Percentiles rank a stretch among this genome's conserved stretches.
Conservation (phyloP, 2,888 invertebrate species). For the Stenodema calcarata region DNA sequence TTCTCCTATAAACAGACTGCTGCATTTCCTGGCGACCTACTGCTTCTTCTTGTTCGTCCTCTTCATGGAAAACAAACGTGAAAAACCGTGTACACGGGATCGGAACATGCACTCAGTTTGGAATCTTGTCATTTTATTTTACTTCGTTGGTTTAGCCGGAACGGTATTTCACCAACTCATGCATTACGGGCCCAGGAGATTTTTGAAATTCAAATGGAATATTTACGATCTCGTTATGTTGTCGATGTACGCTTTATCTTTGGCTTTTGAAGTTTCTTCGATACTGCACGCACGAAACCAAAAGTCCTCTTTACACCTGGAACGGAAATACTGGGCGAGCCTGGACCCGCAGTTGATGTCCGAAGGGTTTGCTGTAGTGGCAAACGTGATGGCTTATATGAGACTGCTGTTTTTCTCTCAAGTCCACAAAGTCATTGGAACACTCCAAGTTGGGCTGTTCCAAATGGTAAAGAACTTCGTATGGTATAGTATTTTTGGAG, state of each 20-base stretch:
- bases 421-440: conserved; percentile 70
- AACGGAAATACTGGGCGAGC: conserved; percentile 72
- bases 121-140: not conserved
- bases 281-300: not conserved
- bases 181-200: not conserved
- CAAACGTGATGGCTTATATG: conserved; percentile 72
- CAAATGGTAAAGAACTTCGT: not conserved
- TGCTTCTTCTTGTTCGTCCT: conserved; percentile 69
- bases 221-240: not conserved
- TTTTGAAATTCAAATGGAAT: not conserved
- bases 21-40: conserved; percentile 72
- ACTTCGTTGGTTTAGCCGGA: not conserved
- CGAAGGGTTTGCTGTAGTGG: conserved; percentile 72
- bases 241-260: not conserved
- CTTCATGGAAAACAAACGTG: conserved; percentile 62
- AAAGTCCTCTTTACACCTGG: conserved; percentile 61
- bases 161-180: not conserved
- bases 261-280: not conserved
- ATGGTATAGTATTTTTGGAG: not conserved
- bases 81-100: not conserved
- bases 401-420: conserved; percentile 71
- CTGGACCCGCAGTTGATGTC: conserved; percentile 71
- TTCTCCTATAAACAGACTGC: conserved; percentile 75
- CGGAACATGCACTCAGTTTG: not conserved
- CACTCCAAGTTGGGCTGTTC: conserved; percentile 62